Base-by-base conservation (phyloP, 2,797 vertebrate genomes). In the Falco rusticolus region DNA sequence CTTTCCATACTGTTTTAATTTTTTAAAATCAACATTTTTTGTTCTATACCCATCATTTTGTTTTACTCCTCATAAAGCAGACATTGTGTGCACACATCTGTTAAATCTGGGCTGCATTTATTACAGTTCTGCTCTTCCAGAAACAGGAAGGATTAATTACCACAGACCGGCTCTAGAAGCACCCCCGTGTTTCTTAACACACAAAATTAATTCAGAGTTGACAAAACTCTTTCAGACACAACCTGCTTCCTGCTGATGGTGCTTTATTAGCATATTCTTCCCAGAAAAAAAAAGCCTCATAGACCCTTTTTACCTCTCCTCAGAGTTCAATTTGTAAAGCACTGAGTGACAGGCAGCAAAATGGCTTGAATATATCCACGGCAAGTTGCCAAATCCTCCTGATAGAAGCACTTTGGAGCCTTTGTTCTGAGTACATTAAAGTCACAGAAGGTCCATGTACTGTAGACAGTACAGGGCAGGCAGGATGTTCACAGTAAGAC, bases 131-230 rank as follows among this genome's bases (percentile, higher is more conserved):
- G 90, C 93, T 97, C 97, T 97, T 98, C 97, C 96, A 98, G 97
- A 98, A 98, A 98, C 98, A 98, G 97, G 98, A 98, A 98, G 98
- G 98, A 98, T 98, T 98, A 98, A 98, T 98, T 98, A 98, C 98
- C 97, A 97, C 95, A 97, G 96, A 95, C 97, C 51, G 10, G 97
- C 95, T 98, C 97, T 96, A 98, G 98, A 98, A 97, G 98, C 96
- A 98, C 97, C 98, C 98, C 97, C 85, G 70, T 98, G 98, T 97
- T 98, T 98, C 97, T 98, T 98, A 98, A 98, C 98, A 98, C 97
- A 98, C 97, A 98, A 98, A 98, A 98, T 98, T 98, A 98, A 98
- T 98, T 98, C 98, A 98, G 98, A 98, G 98, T 98, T 98, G 98
- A 98, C 98, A 98, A 98, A 98, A 98, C 98, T 98, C 98, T 98